A percentile compares a stretch with the other conserved stretches of the same genome.
Evolutionary conservation across 2,888 invertebrate genomes (phyloP).

Genomic region (Tachina fera): DNA sequence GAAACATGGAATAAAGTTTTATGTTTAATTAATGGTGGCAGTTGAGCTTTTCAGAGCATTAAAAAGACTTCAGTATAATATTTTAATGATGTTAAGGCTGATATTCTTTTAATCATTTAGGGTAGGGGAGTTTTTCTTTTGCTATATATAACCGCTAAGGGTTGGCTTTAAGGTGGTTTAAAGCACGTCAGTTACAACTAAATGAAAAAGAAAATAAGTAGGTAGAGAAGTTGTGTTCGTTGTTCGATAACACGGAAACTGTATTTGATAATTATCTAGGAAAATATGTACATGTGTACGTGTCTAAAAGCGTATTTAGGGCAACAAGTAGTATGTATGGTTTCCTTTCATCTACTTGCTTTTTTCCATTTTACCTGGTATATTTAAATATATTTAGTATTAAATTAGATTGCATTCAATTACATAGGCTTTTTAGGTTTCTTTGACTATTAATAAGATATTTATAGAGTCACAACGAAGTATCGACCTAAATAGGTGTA

Average conservation of each 20-base stretch:
- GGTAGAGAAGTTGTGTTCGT: not conserved
- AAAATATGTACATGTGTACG: slow-evolving; percentile 17
- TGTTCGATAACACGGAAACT: slow-evolving; percentile 46
- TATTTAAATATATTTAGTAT: slow-evolving; percentile 45
- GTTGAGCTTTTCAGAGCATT: slow-evolving; percentile 46
- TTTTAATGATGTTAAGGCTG: not conserved
- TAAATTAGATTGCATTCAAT: slow-evolving; percentile 45
- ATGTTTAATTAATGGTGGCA: slow-evolving; percentile 61
- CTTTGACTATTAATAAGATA: slow-evolving; percentile 23
- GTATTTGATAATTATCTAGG: slow-evolving; percentile 50
- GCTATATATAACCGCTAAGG: not conserved
- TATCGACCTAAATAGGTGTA: not conserved
- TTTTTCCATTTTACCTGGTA: not conserved
- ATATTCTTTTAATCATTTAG: not conserved
- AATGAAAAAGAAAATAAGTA: not conserved
- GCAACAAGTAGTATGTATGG: slow-evolving; percentile 57
- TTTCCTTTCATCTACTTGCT: slow-evolving; percentile 6
- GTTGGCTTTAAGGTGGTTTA: slow-evolving; percentile 5
- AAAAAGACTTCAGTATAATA: slow-evolving; percentile 9
- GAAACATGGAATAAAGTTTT: slow-evolving; percentile 42
- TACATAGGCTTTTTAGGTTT: slow-evolving; percentile 31
- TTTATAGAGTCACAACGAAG: not conserved
- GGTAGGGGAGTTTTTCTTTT: not conserved
- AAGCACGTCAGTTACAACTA: not conserved
- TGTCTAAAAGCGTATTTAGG: slow-evolving; percentile 61